Conservation (phyloP, 2,888 invertebrate genomes). For the Zootermopsis nevadensis region DNA sequence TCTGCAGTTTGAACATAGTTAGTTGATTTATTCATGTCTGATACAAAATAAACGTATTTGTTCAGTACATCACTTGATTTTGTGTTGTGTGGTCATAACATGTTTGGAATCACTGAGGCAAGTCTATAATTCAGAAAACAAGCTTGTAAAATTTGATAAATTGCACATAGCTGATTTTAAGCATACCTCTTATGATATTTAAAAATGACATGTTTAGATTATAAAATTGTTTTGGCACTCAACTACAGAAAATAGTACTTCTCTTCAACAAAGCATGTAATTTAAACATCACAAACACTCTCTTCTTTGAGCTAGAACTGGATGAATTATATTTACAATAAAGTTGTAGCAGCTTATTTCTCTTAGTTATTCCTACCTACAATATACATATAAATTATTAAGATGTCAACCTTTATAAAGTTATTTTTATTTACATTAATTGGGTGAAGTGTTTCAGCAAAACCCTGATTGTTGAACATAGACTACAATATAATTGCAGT, state of each 20-base stretch:
- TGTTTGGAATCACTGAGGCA: neutral
- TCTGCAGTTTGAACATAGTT: constrained; percentile 1
- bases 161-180: neutral
- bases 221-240: constrained; percentile 25
- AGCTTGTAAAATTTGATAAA: neutral
- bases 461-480: neutral
- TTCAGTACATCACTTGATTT: constrained; percentile 1
- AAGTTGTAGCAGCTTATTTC: neutral
- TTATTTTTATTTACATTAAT: constrained; percentile 19
- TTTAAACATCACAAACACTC: constrained; percentile 27
- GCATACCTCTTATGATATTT: neutral
- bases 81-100: neutral
- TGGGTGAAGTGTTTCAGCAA: constrained; percentile 6
- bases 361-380: constrained; percentile 33
- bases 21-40: constrained; percentile 33
- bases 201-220: neutral
- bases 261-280: neutral
- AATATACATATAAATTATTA: constrained; percentile 41
- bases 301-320: constrained; percentile 2
- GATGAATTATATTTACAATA: constrained; percentile 31
- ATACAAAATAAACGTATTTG: constrained; percentile 24
- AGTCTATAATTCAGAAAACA: no score
- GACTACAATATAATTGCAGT: neutral
- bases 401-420: neutral
- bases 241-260: neutral